These are phyloP conservation scores for Rhombomys opimus DNA, from an alignment of 2,113 vertebrate species.

Conservation along the genomic window DNA sequence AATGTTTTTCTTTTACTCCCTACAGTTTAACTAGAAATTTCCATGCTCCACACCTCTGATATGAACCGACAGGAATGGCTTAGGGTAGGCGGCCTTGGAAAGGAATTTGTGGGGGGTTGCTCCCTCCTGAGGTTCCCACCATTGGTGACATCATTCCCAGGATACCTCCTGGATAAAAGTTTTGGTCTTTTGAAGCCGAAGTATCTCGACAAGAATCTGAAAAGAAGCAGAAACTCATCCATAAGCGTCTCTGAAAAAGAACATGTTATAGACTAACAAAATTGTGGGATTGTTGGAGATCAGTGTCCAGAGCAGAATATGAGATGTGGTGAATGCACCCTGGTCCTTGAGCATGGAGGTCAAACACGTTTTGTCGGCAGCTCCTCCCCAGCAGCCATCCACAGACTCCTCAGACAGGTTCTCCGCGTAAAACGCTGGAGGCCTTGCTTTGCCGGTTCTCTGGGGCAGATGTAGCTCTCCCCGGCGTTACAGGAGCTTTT, in stretches of 20 bases:
- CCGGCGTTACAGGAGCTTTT: slow-evolving; percentile 47
- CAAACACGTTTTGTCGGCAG: not conserved
- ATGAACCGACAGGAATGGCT: not conserved
- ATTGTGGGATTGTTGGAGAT: slow-evolving; percentile 8
- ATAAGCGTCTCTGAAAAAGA: not conserved
- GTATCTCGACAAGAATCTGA: not conserved
- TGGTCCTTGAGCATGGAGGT: not conserved
- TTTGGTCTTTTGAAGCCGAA: not conserved
- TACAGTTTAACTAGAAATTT: not conserved
- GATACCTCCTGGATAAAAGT: not conserved
- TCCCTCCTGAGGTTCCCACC: fast-evolving
- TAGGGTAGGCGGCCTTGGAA: not conserved
- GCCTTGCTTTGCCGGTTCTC: not conserved
- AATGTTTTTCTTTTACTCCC: not conserved
- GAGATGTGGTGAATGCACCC: too few species aligned
- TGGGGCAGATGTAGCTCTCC: slow-evolving; percentile 28
- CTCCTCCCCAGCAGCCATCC: not conserved
- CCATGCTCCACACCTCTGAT: not conserved
- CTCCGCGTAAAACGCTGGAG: not conserved
- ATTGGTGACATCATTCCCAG: not conserved
- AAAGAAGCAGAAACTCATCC: slow-evolving; percentile 25
- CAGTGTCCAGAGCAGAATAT: not conserved
- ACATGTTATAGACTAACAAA: slow-evolving; percentile 26
- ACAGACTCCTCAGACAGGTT: not conserved
- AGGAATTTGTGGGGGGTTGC: not conserved